Percentiles rank a stretch among this genome's conserved stretches.
Evolutionary conservation across 2,113 vertebrate species (phyloP).

Genomic region (Tyrannus savana): DNA sequence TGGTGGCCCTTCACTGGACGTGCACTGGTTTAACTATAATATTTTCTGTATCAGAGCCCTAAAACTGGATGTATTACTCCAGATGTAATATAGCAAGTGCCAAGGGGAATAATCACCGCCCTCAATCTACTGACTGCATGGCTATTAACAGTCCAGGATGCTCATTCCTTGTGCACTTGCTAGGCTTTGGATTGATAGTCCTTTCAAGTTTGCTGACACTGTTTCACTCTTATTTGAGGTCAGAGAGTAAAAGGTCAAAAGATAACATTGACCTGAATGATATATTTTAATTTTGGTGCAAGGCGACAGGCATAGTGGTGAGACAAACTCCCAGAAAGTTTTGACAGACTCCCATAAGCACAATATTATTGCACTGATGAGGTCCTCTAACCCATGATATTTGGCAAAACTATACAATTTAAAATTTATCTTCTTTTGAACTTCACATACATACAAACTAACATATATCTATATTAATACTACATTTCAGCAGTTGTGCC

Average conservation of each 20-base stretch:
- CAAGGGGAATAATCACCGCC: neutral
- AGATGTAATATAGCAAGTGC: neutral
- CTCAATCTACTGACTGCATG: neutral
- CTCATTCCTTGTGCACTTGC: neutral
- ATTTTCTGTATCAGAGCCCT: neutral
- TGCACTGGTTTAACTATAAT: neutral
- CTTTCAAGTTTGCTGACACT: neutral
- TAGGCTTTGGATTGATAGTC: neutral
- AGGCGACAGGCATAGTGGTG: accelerated
- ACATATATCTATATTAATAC: neutral
- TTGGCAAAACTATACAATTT: neutral
- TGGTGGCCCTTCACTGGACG: neutral
- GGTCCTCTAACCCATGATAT: neutral
- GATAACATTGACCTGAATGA: neutral
- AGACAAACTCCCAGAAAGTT: neutral
- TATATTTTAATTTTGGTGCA: neutral
- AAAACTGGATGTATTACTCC: neutral
- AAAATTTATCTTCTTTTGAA: neutral
- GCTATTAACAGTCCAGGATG: neutral
- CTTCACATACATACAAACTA: neutral
- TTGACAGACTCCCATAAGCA: neutral
- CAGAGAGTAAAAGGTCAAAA: neutral
- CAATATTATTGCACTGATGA: neutral
- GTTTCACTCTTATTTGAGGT: neutral
- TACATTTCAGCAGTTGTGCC: neutral